A percentile compares a stretch with the other conserved stretches of the same genome.
These are phyloP conservation scores for Phymanthus crucifer DNA, from an alignment of 92 coral and sea anemone genomes.

Conservation along the genomic window DNA sequence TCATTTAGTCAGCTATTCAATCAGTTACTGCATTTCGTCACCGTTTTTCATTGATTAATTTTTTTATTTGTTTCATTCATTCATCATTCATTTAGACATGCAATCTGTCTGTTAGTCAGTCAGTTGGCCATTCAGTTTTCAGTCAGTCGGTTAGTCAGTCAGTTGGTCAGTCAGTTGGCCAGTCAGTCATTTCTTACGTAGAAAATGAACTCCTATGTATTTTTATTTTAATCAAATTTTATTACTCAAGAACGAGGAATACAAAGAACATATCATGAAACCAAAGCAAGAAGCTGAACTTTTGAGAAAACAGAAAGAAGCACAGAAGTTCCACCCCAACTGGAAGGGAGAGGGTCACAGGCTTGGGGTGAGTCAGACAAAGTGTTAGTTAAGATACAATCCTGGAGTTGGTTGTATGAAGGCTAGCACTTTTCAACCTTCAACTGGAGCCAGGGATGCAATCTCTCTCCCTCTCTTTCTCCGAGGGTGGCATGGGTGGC, in stretches of 20 bases:
- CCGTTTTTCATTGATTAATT: background rate
- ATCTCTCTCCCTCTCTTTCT: too few species aligned
- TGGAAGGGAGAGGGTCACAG: conserved; percentile 82
- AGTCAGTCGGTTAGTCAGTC: background rate
- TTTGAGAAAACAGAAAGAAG: conserved; percentile 57
- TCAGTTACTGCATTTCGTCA: too few species aligned
- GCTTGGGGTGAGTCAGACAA: conserved; percentile 48
- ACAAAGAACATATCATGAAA: conserved; percentile 52
- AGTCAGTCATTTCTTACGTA: background rate
- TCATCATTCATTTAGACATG: background rate
- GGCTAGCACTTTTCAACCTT: too few species aligned
- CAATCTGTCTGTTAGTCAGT: background rate
- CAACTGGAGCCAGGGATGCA: too few species aligned
- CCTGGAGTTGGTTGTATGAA: too few species aligned
- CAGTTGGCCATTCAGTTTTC: background rate
- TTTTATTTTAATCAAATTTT: background rate
- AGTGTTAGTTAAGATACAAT: background rate
- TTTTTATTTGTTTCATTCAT: background rate
- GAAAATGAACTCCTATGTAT: background rate
- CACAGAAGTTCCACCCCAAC: conserved; percentile 56
- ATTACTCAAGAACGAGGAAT: conserved; percentile 41
- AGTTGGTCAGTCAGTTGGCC: background rate
- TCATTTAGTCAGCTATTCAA: background rate
- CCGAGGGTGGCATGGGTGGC: too few species aligned
- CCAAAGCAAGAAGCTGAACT: conserved; percentile 67